Percentiles rank a stretch among this genome's conserved stretches.
Conservation (phyloP, 2,113 vertebrate genomes). For the Polyodon spathula region DNA sequence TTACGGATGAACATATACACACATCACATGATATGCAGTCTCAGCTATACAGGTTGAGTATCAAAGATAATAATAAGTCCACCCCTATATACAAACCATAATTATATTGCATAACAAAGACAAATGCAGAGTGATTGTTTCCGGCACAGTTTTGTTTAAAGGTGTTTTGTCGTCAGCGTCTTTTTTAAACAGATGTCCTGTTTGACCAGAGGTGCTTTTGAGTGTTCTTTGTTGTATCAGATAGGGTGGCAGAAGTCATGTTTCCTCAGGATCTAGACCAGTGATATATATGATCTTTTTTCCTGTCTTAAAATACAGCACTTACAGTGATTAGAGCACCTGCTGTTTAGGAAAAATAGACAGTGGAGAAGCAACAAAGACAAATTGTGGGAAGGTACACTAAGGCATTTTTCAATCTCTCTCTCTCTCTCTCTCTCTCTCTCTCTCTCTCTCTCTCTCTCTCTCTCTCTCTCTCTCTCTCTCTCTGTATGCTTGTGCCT, state of each 20-base stretch:
- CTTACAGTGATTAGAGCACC: constrained; percentile 30
- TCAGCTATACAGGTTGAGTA: no score
- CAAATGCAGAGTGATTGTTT: no score
- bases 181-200: no score
- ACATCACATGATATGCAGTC: no score
- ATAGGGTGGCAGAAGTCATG: constrained; percentile 17
- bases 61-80: no score
- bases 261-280: constrained; percentile 13
- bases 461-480: constrained; percentile 7
- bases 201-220: no score
- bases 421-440: constrained; percentile 22
- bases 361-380: constrained; percentile 35
- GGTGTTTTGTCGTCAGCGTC: no score
- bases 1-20: no score
- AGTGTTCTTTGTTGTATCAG: constrained; percentile 8
- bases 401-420: constrained; percentile 50
- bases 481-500: constrained; percentile 23
- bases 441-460: constrained; percentile 17
- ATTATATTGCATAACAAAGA: no score
- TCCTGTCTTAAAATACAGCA: constrained; percentile 22
- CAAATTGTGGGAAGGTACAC: constrained; percentile 30
- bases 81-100: no score
- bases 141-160: no score
- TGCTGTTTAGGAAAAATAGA: constrained; percentile 27
- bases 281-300: constrained; percentile 12